These are phyloP conservation scores for Teleogryllus oceanicus DNA, from an alignment of 2,888 invertebrate genomes.

Conservation along the genomic window DNA sequence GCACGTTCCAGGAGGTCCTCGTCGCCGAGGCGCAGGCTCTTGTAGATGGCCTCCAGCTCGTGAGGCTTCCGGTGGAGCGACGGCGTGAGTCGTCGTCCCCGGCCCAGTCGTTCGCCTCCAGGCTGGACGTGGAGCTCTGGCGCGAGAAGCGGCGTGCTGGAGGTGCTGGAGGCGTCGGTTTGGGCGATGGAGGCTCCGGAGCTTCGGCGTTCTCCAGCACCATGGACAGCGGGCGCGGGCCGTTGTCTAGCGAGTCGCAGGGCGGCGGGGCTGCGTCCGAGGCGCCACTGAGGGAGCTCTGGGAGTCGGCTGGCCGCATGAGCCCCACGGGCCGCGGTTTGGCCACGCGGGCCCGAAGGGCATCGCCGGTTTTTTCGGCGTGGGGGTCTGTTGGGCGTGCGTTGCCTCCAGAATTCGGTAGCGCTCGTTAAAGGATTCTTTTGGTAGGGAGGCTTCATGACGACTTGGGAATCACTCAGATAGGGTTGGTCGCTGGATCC, in stretches of 20 bases:
- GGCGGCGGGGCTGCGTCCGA: conserved; percentile 35
- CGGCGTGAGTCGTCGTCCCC: conserved; percentile 42
- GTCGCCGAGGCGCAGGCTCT: conserved; percentile 79
- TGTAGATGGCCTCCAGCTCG: conserved; percentile 87
- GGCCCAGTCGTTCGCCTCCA: conserved; percentile 40
- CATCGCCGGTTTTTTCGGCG: too few relatives aligned
- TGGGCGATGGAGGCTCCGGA: conserved; percentile 22
- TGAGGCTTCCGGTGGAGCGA: conserved; percentile 64
- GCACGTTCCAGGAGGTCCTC: conserved; percentile 77
- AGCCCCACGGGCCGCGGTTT: conserved; percentile 24
- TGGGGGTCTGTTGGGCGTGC: too few relatives aligned
- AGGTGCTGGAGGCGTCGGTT: conserved; percentile 41
- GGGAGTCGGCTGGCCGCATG: conserved; percentile 33
- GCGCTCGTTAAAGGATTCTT: conserved; percentile 35
- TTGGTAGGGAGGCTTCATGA: conserved; percentile 35
- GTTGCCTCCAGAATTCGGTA: conserved; percentile 41
- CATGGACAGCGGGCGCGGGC: conserved; percentile 41
- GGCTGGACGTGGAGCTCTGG: conserved; percentile 39
- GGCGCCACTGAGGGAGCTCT: conserved; percentile 35
- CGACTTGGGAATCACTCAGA: conserved; percentile 53
- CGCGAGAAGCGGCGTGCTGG: conserved; percentile 44
- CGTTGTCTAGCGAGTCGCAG: not conserved
- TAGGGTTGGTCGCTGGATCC: conserved; percentile 46
- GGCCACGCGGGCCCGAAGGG: not conserved
- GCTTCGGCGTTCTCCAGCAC: conserved; percentile 40